phyloP scores from a whole-genome alignment of 2,797 vertebrate genomes.

The Linurgus olivaceus region DNA sequence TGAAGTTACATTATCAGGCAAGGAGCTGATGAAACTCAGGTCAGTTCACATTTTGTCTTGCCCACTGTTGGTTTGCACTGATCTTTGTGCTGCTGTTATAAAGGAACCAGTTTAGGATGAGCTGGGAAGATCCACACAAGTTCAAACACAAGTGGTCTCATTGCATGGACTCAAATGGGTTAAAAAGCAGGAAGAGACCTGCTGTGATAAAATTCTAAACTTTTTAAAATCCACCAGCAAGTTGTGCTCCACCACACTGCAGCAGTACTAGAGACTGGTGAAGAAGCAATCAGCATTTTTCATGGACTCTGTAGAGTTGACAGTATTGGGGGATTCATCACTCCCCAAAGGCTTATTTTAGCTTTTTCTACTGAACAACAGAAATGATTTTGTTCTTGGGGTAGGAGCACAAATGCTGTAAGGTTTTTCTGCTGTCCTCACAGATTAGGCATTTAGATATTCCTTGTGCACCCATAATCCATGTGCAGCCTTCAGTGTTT shows the following conservation, averaged over 20 bases:
- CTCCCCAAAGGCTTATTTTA: not conserved
- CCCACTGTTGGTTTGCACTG: not conserved
- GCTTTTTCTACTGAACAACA: not conserved
- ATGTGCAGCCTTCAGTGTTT: not conserved
- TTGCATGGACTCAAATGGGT: accelerated
- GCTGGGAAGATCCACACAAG: accelerated
- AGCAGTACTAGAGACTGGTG: too few species aligned
- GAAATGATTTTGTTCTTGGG: not conserved
- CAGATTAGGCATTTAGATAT: not conserved
- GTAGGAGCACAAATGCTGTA: not conserved
- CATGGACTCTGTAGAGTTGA: not conserved
- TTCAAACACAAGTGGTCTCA: not conserved
- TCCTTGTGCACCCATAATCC: not conserved
- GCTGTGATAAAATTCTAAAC: not conserved
- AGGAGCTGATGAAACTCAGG: not conserved
- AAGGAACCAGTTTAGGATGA: not conserved
- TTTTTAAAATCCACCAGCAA: not conserved
- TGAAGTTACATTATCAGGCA: not conserved
- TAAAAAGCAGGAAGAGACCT: not conserved
- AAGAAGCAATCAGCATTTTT: not conserved
- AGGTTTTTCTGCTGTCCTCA: not conserved
- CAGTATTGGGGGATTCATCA: too few species aligned
- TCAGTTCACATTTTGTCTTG: not conserved
- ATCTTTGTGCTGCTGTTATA: not conserved
- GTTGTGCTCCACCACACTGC: not conserved